phyloP scores from a whole-genome alignment of 2,888 invertebrate species.

The Cosmia trapezina region DNA sequence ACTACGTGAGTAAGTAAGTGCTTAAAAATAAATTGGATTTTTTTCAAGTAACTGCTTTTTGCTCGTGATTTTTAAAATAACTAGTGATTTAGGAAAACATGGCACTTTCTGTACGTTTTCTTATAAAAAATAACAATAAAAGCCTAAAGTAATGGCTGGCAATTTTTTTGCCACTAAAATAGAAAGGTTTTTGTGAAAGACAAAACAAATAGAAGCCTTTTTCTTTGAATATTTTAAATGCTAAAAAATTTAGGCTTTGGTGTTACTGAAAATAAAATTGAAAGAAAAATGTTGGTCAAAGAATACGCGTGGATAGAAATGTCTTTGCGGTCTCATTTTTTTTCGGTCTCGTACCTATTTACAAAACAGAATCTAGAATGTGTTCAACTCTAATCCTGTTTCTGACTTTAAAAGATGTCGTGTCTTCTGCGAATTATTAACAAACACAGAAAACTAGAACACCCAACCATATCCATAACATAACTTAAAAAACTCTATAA shows the following conservation, averaged over 20 bases:
- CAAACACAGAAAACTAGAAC: background rate
- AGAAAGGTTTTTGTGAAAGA: slow-evolving; percentile 32
- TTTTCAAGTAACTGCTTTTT: slow-evolving; percentile 64
- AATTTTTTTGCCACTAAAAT: slow-evolving; percentile 24
- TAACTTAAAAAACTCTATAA: background rate
- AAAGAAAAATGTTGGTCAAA: slow-evolving; percentile 20
- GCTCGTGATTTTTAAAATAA: slow-evolving; percentile 51
- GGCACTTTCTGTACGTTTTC: slow-evolving; percentile 4
- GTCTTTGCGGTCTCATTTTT: slow-evolving; percentile 11
- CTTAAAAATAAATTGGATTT: slow-evolving; percentile 75
- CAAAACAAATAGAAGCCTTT: slow-evolving; percentile 19
- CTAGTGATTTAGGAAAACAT: slow-evolving; percentile 43
- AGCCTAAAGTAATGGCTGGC: slow-evolving; percentile 12
- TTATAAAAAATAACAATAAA: slow-evolving; percentile 32
- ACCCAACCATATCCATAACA: background rate
- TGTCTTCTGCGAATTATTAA: too few relatives aligned
- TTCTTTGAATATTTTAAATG: slow-evolving; percentile 37
- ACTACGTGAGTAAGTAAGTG: slow-evolving; percentile 67
- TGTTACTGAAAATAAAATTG: slow-evolving; percentile 35
- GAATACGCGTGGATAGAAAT: slow-evolving; percentile 5
- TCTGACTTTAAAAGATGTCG: background rate
- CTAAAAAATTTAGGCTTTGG: slow-evolving; percentile 15
- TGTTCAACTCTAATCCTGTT: background rate
- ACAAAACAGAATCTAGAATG: background rate
- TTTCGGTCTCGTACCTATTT: background rate